phyloP scores from a whole-genome alignment of 2,888 invertebrate species.

The Sclerodermus sp. region DNA sequence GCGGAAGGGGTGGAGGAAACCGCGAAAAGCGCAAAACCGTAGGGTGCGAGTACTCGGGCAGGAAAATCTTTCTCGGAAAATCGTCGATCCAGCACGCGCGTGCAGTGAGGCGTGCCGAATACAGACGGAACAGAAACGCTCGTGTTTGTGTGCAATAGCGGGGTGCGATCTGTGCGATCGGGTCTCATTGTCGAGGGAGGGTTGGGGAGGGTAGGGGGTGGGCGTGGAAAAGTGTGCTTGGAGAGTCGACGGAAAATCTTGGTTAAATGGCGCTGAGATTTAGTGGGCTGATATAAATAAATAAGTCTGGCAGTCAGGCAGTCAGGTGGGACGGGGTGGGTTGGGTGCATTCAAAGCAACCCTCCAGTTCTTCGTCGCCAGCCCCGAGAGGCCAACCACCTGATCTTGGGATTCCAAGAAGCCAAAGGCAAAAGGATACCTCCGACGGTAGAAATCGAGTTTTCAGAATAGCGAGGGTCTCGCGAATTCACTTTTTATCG shows the following conservation, averaged over 20 bases:
- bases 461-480: conserved; percentile 17
- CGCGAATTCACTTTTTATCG: conserved; percentile 15
- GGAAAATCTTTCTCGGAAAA: no score
- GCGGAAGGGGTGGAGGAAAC: no score
- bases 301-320: conserved; percentile 31
- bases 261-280: conserved; percentile 26
- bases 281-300: conserved; percentile 38
- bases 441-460: conserved; percentile 16
- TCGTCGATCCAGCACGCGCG: no score
- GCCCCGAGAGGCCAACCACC: no score
- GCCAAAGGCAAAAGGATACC: not conserved
- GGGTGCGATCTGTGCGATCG: not conserved
- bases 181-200: not conserved
- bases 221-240: not conserved
- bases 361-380: not conserved
- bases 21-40: no score
- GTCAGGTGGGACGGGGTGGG: no score
- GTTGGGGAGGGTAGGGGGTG: not conserved
- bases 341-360: no score
- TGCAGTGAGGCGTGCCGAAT: no score
- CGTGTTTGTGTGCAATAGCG: no score
- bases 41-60: no score
- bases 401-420: no score
- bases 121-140: no score
- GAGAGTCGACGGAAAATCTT: not conserved